Evolutionary conservation across 2,888 invertebrate genomes (phyloP).

Genomic region (Drosophila paranaensis): DNA sequence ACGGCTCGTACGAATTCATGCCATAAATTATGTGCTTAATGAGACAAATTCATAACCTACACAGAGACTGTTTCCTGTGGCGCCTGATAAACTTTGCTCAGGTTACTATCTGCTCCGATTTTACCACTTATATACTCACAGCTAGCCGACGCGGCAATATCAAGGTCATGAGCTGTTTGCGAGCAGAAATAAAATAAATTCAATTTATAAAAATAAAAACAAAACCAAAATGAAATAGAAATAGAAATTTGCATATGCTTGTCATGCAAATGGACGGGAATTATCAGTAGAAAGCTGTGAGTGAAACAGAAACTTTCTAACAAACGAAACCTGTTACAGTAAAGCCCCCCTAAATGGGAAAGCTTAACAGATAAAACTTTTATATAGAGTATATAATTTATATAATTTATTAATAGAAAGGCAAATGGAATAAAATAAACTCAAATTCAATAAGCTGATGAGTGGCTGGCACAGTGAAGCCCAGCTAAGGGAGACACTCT

Average conservation of each 20-base stretch:
- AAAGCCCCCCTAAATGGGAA: slow-evolving; percentile 44
- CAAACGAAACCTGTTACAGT: slow-evolving; percentile 47
- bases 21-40: slow-evolving; percentile 28
- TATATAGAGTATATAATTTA: background rate
- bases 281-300: slow-evolving; percentile 37
- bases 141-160: slow-evolving; percentile 35
- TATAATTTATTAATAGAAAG: background rate
- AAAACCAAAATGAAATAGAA: background rate
- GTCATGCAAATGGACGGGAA: slow-evolving; percentile 10
- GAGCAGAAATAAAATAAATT: slow-evolving; percentile 14
- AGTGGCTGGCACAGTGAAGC: background rate
- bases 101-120: slow-evolving; percentile 19
- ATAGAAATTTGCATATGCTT: slow-evolving; percentile 35
- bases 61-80: slow-evolving; percentile 57
- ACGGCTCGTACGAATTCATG: background rate
- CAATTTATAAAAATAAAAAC: slow-evolving; percentile 1
- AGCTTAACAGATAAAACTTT: slow-evolving; percentile 12
- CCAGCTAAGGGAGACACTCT: background rate
- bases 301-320: slow-evolving; percentile 55
- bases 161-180: slow-evolving; percentile 53
- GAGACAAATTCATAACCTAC: slow-evolving; percentile 34
- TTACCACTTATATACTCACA: slow-evolving; percentile 12
- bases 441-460: background rate
- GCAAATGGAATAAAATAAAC: background rate
- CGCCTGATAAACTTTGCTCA: slow-evolving; percentile 59